Percentiles rank a stretch among this genome's conserved stretches.
Conservation (phyloP, 64 coral and sea anemone genomes). For the Dendrophyllia cribrosa region DNA sequence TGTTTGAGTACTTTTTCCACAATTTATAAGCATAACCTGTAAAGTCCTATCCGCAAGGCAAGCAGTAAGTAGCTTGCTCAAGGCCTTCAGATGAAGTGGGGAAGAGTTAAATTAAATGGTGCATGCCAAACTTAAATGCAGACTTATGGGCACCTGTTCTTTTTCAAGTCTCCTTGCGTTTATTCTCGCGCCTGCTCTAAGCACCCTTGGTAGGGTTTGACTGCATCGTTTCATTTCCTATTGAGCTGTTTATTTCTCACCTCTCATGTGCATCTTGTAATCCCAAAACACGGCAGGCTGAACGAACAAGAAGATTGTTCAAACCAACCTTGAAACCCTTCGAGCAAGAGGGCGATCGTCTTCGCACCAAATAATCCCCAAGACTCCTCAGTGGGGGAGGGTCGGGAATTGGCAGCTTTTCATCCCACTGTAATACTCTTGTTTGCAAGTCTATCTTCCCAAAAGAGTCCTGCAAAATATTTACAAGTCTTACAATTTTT, state of each 20-base stretch:
- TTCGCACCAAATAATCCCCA: slow-evolving; percentile 52
- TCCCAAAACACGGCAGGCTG: slow-evolving; percentile 45
- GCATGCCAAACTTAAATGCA: no score
- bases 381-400: slow-evolving; percentile 74
- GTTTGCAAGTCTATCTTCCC: slow-evolving; percentile 7
- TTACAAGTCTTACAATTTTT: background rate
- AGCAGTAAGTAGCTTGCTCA: no score
- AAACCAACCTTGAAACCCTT: slow-evolving; percentile 39
- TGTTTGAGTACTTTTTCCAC: no score
- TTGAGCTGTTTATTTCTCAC: background rate
- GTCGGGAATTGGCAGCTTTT: slow-evolving; percentile 64
- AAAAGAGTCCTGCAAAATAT: background rate
- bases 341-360: slow-evolving; percentile 30
- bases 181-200: no score
- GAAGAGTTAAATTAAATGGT: no score
- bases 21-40: no score
- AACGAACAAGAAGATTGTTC: slow-evolving; percentile 57
- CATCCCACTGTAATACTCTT: slow-evolving; percentile 53
- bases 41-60: no score
- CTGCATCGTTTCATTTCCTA: no score
- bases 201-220: no score
- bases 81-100: no score
- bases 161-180: no score
- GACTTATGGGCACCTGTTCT: no score
- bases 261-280: slow-evolving; percentile 68